A percentile compares a stretch with the other conserved stretches of the same genome.
Evolutionary conservation across 2,113 vertebrate genomes (phyloP).

Genomic region (Hippoglossus stenolepis): DNA sequence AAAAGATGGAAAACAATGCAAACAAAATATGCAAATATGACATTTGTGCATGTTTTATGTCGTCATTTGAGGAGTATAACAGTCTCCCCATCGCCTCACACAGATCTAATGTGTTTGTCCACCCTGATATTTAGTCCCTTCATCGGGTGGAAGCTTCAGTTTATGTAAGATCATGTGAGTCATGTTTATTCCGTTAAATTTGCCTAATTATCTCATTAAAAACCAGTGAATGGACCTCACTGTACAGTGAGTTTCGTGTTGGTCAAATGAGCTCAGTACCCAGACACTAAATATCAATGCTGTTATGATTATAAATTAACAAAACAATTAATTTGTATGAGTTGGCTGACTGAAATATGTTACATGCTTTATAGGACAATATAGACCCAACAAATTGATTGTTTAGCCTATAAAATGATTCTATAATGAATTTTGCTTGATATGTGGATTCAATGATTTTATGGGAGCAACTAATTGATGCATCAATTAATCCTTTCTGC

Average conservation of each 20-base stretch:
- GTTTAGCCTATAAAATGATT: background rate
- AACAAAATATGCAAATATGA: background rate
- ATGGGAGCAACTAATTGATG: background rate
- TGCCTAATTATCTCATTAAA: background rate
- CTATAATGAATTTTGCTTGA: background rate
- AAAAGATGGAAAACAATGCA: background rate
- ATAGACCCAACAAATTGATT: background rate
- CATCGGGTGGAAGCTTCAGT: background rate
- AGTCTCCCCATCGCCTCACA: too few relatives aligned
- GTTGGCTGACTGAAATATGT: background rate
- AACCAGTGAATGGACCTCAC: background rate
- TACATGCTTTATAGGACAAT: background rate
- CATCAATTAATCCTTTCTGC: background rate
- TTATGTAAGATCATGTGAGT: background rate
- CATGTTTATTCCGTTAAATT: background rate
- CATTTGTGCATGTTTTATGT: too few relatives aligned
- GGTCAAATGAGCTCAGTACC: background rate
- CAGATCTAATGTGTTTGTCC: too few relatives aligned
- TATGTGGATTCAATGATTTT: background rate
- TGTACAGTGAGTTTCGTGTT: background rate
- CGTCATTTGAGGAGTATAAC: too few relatives aligned
- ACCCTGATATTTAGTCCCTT: too few relatives aligned
- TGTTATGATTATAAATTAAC: background rate
- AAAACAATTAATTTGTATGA: background rate
- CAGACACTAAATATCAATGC: background rate